Conservation (phyloP, 2,113 vertebrate species). For the Forbesichthys papilliferus region DNA sequence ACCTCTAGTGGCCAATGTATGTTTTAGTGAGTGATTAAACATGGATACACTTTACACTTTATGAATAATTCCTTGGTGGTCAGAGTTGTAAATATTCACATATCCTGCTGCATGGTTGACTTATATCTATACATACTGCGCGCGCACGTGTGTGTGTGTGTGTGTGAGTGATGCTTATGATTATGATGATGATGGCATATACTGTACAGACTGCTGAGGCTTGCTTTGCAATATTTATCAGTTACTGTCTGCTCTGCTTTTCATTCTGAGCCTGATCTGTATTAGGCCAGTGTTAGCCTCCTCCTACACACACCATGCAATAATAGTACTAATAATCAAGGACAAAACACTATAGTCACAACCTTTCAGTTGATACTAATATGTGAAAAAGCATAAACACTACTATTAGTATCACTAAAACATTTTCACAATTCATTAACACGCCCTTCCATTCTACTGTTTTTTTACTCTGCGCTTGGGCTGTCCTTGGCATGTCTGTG, state of each 20-base stretch:
- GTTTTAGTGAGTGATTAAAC: not conserved
- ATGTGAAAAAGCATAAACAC: not conserved
- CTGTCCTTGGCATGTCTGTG: not conserved
- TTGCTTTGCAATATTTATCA: conserved; percentile 29
- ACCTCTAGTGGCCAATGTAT: not conserved
- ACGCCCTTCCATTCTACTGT: not conserved
- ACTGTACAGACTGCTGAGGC: not conserved
- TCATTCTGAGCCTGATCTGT: not conserved
- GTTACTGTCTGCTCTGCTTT: not conserved
- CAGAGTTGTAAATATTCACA: not conserved
- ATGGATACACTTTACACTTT: not conserved
- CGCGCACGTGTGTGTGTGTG: not conserved
- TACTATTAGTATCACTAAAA: not conserved
- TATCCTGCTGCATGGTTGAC: not conserved
- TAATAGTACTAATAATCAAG: not conserved
- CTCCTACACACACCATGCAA: not conserved
- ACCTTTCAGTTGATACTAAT: not conserved
- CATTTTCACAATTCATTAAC: not conserved
- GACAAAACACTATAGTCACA: not conserved
- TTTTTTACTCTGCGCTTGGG: not conserved
- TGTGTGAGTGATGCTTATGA: not conserved
- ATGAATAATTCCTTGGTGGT: conserved; percentile 17
- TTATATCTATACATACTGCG: not conserved
- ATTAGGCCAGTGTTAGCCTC: not conserved
- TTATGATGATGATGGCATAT: not conserved